Evolutionary conservation across 1,140 invertebrate species (phyloP), one percentile per base, ranked within the genome.

Genomic region (Euura saliciscinereae): DNA sequence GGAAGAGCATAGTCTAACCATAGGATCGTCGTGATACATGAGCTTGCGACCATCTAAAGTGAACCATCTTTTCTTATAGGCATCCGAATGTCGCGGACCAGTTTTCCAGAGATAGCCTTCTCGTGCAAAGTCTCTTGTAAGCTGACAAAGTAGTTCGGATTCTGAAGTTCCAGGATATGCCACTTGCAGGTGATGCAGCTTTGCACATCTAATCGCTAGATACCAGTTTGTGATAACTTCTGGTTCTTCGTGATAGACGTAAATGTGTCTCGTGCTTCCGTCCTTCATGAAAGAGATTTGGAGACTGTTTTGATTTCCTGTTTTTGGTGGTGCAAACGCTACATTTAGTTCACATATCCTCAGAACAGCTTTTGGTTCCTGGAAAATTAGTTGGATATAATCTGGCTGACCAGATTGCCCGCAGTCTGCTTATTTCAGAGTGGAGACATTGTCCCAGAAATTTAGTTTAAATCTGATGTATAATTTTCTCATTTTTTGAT

Each of bases 81-180:
- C 92, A 82, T 97, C 95, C 11, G 91, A 91, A 4, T 90, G 88
- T 73, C 91, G 88, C 1, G 96, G 95, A 2, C 96, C 96, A 6
- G 95, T 97, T 89, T 98, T 94, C 92, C 91, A 94, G n/a, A 98
- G 86, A 91, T 92, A 97, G 6, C 96, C 96, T 89, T 97, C 96
- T 76, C 92, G 90, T 0, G 91, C 86, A 85, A 96, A 97, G 84
- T 96, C 95, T 81, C 91, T 90, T 0, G 94, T 95, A 28, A 97
- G 86, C 74, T 92, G 91, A 11, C 90, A 88, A 1, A 94, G 85
- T 72, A 97, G 86, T 82, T 97, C 95, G n/a, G 89, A 89, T 78
- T 95, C 93, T 72, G 90, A 90, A 3, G 91, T 92, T 66, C 92
- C 91, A 10, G 96, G 96, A 87, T 94, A 96, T 28, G 95, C 95